Evolutionary conservation across 2,888 invertebrate species (phyloP), one percentile per base, ranked within the genome.

Genomic region (Belgica antarctica): DNA sequence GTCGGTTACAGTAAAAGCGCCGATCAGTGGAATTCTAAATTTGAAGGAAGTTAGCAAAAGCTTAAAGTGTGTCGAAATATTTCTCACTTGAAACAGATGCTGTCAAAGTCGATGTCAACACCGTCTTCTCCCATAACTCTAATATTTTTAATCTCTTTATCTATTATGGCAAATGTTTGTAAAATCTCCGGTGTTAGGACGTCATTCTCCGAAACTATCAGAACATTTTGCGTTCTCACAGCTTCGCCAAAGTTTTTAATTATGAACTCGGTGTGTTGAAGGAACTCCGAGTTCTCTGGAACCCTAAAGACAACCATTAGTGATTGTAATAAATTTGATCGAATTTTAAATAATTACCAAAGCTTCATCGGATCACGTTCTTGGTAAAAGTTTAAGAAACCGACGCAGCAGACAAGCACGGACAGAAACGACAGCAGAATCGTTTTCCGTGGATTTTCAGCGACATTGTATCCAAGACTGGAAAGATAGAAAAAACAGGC

Each of bases 361-460:
- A 91, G 78, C 75, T 87, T 87, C 75, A 89, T 78, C 0, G 90
- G 89, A 78, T 89, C 87, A 75, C 86, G 89, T 79, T 90, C 90
- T 77, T 87, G 86, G 72, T 85, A 82, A 78, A 90, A 89, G 74
- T 82, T 81, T 24, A 86, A 75, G 65, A 89, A 80, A 34, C 90
- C 89, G 71, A 84, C 76, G 69, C 83, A 80, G 75, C 87, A 86
- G 15, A 87, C 47, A 10, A 83, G 73, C 19, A 88, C 84, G 72
- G 86, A 78, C 10, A 81, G 72, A 76, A 86, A 80, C 75, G 85
- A 83, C 72, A 83, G 74, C 17, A 4, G 1, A 28, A 89, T 84
- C 73, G 86, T 87, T 75, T 78, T 82, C 81, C 83, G 82, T 70
- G 89, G 89, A 74, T 84, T 78, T 63, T 75, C 79, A 19, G 86